These are phyloP conservation scores for Erinaceus europaeus DNA, from an alignment of 2,113 vertebrate genomes.

Conservation along the genomic window DNA sequence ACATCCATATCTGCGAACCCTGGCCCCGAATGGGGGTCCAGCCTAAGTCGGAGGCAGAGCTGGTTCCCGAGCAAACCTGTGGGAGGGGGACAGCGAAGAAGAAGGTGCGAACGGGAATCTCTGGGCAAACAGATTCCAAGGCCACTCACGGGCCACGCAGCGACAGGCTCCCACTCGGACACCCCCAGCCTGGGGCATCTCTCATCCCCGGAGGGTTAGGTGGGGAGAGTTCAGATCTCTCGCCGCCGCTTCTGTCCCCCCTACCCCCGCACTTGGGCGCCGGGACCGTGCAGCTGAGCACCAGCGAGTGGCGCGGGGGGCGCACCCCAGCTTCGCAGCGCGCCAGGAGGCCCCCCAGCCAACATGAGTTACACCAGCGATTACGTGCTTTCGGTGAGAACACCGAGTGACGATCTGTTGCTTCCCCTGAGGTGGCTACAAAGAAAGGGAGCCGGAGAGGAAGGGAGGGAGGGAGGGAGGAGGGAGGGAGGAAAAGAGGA, in stretches of 20 bases:
- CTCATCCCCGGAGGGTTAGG: conserved; percentile 13
- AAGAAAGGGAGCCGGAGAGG: conserved; percentile 79
- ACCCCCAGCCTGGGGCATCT: conserved; percentile 22
- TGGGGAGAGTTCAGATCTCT: conserved; percentile 33
- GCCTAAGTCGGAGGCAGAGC: conserved; percentile 2
- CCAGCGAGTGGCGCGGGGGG: conserved; percentile 26
- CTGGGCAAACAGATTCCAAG: background rate
- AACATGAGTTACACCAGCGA: conserved; percentile 78
- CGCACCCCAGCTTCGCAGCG: conserved; percentile 55
- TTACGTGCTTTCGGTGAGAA: conserved; percentile 78
- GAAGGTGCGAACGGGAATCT: background rate
- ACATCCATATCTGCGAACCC: conserved; percentile 70
- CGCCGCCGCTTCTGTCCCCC: no score
- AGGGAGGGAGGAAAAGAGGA: background rate
- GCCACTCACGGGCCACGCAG: background rate
- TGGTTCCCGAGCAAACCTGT: conserved; percentile 33
- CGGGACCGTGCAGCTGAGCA: conserved; percentile 49
- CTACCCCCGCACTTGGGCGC: conserved; percentile 33
- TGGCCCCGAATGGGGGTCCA: conserved; percentile 55
- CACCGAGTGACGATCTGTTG: conserved; percentile 85
- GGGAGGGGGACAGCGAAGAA: background rate
- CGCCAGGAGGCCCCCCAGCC: conserved; percentile 64
- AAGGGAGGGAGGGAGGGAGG: background rate
- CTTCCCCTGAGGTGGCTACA: conserved; percentile 87
- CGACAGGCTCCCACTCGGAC: conserved; percentile 34